These are phyloP conservation scores for Meloidogyne floridensis DNA, from an alignment of 1,140 invertebrate species.

Conservation along the genomic window DNA sequence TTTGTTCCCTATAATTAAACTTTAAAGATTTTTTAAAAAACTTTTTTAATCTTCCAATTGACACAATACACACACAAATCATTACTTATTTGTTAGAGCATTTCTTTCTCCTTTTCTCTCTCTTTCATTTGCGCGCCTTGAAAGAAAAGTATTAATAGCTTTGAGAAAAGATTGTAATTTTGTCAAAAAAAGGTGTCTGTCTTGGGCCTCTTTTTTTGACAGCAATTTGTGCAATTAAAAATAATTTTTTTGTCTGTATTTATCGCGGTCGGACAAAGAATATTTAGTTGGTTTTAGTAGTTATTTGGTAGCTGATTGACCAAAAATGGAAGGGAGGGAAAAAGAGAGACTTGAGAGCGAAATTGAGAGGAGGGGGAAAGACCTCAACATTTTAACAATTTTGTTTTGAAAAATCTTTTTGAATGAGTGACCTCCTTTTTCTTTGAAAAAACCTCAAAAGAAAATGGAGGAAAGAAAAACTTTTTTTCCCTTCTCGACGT, in stretches of 20 bases:
- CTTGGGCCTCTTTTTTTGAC: neutral
- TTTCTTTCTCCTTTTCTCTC: no score
- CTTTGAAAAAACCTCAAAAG: neutral
- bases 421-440: neutral
- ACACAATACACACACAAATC: no score
- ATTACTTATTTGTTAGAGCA: no score
- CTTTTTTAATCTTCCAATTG: no score
- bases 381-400: neutral
- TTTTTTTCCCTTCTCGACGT: neutral
- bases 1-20: no score
- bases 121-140: no score
- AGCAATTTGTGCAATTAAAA: neutral
- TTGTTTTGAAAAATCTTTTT: neutral
- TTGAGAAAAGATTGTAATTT: no score
- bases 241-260: neutral
- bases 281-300: neutral
- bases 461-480: neutral
- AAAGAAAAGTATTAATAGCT: no score
- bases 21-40: no score
- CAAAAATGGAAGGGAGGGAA: neutral
- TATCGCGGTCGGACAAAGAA: neutral
- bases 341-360: neutral
- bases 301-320: neutral
- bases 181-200: neutral
- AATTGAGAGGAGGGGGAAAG: neutral